A percentile compares a stretch with the other conserved stretches of the same genome.
Conservation (phyloP, 2,113 vertebrate genomes). For the Alethe castanea region DNA sequence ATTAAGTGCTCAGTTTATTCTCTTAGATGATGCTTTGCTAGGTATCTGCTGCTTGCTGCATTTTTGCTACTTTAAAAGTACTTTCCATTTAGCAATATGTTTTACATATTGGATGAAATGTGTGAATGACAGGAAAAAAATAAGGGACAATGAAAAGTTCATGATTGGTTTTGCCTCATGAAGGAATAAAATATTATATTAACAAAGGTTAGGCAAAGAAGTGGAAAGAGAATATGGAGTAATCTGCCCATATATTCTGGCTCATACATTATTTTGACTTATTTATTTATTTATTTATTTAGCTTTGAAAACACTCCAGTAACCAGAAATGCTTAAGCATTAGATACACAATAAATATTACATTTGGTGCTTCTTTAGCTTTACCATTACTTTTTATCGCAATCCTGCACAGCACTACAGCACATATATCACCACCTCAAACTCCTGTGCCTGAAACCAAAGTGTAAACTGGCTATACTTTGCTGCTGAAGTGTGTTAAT, state of each 20-base stretch:
- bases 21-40: background rate
- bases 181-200: constrained; percentile 11
- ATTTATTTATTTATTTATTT: background rate
- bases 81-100: background rate
- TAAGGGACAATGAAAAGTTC: background rate
- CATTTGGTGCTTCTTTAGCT: background rate
- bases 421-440: background rate
- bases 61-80: background rate
- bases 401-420: background rate
- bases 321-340: background rate
- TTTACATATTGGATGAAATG: background rate
- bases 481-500: background rate
- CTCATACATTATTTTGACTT: background rate
- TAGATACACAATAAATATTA: background rate
- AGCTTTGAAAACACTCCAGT: background rate
- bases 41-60: background rate
- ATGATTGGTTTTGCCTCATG: background rate
- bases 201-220: background rate
- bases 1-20: background rate
- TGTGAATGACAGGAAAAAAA: background rate
- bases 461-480: background rate
- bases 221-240: background rate
- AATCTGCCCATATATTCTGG: background rate
- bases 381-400: background rate
- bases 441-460: background rate